Evolutionary conservation across 2,888 invertebrate species (phyloP).

Genomic region (Epinotia demarniana): DNA sequence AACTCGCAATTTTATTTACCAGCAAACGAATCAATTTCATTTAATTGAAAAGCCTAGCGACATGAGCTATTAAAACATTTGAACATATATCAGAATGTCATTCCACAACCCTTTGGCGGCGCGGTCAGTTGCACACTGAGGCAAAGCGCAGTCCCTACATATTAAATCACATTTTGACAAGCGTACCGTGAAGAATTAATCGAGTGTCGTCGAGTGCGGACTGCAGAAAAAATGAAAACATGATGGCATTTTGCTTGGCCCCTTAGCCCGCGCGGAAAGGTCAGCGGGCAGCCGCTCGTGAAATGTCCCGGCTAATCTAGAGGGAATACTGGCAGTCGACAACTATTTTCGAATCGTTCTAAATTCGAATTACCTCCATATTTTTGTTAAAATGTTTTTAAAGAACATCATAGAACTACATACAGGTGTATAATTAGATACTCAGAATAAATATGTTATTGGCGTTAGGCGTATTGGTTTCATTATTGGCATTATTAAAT

Average conservation of each 20-base stretch:
- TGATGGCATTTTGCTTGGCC: conserved; percentile 79
- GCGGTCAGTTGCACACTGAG: conserved; percentile 38
- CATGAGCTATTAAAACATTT: conserved; percentile 37
- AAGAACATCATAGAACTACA: background rate
- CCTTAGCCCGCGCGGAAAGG: conserved; percentile 75
- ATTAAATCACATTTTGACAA: conserved; percentile 85
- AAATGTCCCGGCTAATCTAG: conserved; percentile 73
- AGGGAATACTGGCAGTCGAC: conserved; percentile 57
- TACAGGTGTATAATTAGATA: too few species aligned
- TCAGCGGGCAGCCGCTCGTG: conserved; percentile 78
- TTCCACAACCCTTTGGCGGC: conserved; percentile 43
- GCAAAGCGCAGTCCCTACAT: conserved; percentile 76
- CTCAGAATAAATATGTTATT: too few species aligned
- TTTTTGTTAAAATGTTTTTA: conserved; percentile 26
- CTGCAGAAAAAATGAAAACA: conserved; percentile 76
- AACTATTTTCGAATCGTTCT: conserved; percentile 35
- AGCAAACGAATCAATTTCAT: conserved; percentile 29
- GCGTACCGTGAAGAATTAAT: conserved; percentile 85
- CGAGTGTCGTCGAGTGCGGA: conserved; percentile 79
- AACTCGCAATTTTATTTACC: conserved; percentile 21
- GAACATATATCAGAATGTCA: conserved; percentile 42
- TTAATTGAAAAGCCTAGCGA: conserved; percentile 39
- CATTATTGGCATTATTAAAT: too few species aligned
- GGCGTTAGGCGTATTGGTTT: too few species aligned
- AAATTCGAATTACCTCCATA: conserved; percentile 30